Percentiles rank a stretch among this genome's conserved stretches.
phyloP scores from a whole-genome alignment of 2,113 vertebrate species.

The Python bivittatus region DNA sequence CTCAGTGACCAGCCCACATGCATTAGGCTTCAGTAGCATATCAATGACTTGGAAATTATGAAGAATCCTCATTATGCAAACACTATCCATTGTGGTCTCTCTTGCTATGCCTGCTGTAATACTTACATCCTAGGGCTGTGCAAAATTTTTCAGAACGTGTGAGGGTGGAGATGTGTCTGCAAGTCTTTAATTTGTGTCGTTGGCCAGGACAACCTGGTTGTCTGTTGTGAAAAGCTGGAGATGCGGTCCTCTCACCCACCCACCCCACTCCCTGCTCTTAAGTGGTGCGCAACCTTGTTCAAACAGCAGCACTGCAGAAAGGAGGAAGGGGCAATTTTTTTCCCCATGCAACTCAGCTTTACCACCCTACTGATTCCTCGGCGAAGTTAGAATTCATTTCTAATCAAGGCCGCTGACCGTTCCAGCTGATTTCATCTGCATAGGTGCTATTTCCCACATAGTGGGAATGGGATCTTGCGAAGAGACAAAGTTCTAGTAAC shows the following conservation, averaged over 20 bases:
- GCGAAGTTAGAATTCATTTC: neutral
- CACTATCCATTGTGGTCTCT: neutral
- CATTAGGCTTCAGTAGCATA: neutral
- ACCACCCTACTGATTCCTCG: neutral
- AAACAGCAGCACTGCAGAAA: neutral
- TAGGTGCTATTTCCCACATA: neutral
- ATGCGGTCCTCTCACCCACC: neutral
- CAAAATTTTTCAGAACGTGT: neutral
- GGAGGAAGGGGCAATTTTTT: neutral
- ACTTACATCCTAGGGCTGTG: neutral
- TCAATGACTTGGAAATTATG: neutral
- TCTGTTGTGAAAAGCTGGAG: neutral
- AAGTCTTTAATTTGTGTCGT: neutral
- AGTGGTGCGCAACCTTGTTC: neutral
- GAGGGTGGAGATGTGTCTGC: neutral
- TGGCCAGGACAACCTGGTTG: neutral
- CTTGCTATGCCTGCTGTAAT: neutral
- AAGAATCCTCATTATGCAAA: neutral
- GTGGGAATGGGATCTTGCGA: neutral
- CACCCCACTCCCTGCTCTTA: neutral
- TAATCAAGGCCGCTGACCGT: neutral
- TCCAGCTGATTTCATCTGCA: neutral
- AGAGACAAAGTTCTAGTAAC: neutral
- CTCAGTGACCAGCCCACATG: neutral
- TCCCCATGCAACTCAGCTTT: neutral